These are phyloP conservation scores for Trachymyrmex cornetzi DNA, from an alignment of 1,140 invertebrate species.

Conservation along the genomic window DNA sequence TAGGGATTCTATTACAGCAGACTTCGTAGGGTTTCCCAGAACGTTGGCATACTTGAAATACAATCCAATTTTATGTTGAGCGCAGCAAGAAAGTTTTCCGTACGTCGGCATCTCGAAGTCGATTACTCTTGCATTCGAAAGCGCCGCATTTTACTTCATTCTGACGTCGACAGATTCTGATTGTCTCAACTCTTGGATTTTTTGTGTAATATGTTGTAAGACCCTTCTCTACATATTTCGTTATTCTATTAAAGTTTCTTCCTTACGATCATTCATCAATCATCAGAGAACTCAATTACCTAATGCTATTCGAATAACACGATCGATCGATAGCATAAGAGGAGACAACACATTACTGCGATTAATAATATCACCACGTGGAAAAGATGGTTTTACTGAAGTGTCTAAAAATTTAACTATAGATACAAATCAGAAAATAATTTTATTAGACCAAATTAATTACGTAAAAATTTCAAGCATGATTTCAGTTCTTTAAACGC, in stretches of 20 bases:
- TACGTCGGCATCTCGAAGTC: slow-evolving; percentile 47
- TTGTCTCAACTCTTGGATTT: slow-evolving; percentile 36
- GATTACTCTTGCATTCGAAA: slow-evolving; percentile 58
- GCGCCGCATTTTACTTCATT: slow-evolving; percentile 21
- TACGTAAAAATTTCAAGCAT: too few relatives aligned
- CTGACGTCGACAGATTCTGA: slow-evolving; percentile 40
- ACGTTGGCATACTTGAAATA: slow-evolving; percentile 80
- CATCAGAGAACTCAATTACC: slow-evolving; percentile 12
- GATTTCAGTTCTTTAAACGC: too few relatives aligned
- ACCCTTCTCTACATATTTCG: not conserved
- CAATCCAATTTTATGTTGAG: slow-evolving; percentile 81
- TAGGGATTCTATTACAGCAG: slow-evolving; percentile 75
- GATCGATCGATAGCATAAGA: not conserved
- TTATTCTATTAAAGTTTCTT: not conserved
- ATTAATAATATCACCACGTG: not conserved
- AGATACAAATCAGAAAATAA: too few relatives aligned
- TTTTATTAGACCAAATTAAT: too few relatives aligned
- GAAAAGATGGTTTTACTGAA: too few relatives aligned
- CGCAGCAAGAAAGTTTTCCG: slow-evolving; percentile 49
- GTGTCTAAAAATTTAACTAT: too few relatives aligned
- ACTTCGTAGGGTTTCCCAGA: slow-evolving; percentile 75
- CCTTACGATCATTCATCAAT: not conserved
- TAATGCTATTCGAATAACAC: not conserved
- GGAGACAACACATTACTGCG: not conserved
- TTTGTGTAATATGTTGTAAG: not conserved